Conservation (phyloP, 2,113 vertebrate genomes). For the Actinemys pallida region DNA sequence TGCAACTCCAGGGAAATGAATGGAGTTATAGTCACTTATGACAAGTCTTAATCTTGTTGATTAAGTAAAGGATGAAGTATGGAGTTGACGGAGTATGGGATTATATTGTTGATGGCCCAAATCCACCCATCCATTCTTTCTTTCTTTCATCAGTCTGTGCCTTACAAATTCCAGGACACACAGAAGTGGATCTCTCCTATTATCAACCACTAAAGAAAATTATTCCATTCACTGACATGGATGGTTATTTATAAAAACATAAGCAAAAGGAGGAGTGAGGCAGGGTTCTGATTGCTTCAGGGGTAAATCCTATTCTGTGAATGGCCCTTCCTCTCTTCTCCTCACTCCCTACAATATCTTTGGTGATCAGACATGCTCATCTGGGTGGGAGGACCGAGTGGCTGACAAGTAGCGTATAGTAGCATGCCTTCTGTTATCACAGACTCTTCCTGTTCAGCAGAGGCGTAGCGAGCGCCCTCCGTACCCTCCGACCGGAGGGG, state of each 20-base stretch:
- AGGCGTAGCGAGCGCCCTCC: no score
- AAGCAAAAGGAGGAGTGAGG: background rate
- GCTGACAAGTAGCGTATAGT: background rate
- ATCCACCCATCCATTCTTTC: background rate
- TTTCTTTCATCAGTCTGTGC: background rate
- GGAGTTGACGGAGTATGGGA: background rate
- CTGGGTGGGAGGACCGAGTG: no score
- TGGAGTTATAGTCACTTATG: background rate
- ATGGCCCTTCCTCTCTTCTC: background rate
- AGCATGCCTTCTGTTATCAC: background rate
- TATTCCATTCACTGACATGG: background rate
- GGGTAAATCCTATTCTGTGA: background rate
- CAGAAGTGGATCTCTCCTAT: background rate
- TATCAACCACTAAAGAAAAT: background rate
- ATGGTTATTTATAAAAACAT: background rate
- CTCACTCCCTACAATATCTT: no score
- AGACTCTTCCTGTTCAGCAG: background rate
- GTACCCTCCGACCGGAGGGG: no score
- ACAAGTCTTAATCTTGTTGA: background rate
- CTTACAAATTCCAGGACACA: background rate
- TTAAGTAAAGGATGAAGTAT: background rate
- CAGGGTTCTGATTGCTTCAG: background rate
- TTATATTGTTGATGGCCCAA: background rate
- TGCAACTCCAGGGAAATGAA: background rate
- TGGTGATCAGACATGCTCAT: background rate